A percentile compares a stretch with the other conserved stretches of the same genome.
Evolutionary conservation across 1,140 invertebrate genomes (phyloP).

Genomic region (Aphelenchoides fujianensis): DNA sequence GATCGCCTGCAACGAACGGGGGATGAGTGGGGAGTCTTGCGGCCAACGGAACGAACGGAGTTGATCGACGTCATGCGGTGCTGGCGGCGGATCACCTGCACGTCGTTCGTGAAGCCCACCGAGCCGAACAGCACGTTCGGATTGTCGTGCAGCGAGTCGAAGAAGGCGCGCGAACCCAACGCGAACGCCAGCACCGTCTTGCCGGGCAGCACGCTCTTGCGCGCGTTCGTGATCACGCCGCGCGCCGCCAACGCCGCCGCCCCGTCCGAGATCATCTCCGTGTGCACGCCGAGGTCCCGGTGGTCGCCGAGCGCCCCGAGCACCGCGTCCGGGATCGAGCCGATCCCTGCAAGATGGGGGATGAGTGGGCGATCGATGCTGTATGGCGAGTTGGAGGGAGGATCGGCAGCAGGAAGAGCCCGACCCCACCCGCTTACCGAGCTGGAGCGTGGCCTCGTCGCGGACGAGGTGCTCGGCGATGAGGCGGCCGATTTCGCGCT

Average conservation of each 20-base stretch:
- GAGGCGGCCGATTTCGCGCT: slow-evolving; percentile 78
- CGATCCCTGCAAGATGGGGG: slow-evolving; percentile 72
- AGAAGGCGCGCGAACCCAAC: slow-evolving; percentile 78
- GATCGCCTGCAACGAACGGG: slow-evolving; percentile 67
- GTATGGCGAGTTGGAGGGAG: background rate
- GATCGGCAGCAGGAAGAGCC: background rate
- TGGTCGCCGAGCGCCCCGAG: slow-evolving; percentile 75
- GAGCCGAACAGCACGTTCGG: slow-evolving; percentile 64
- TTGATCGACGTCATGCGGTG: slow-evolving; percentile 90
- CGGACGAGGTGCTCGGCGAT: slow-evolving; percentile 84
- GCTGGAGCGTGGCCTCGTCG: slow-evolving; percentile 85
- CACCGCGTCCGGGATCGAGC: slow-evolving; percentile 81
- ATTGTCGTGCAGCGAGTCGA: slow-evolving; percentile 87
- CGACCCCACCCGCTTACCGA: slow-evolving; percentile 68
- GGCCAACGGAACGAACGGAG: slow-evolving; percentile 66
- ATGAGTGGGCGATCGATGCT: slow-evolving; percentile 21
- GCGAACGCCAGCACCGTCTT: slow-evolving; percentile 80
- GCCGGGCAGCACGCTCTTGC: slow-evolving; percentile 76
- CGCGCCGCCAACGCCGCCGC: slow-evolving; percentile 68
- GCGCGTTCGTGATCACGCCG: slow-evolving; percentile 60
- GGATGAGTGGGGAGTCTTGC: too few relatives aligned
- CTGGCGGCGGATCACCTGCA: slow-evolving; percentile 75
- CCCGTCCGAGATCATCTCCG: slow-evolving; percentile 75
- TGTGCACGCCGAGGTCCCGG: slow-evolving; percentile 85
- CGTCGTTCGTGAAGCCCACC: slow-evolving; percentile 81